Evolutionary conservation across 2,113 vertebrate species (phyloP).

Genomic region (Phaethornis superciliosus): DNA sequence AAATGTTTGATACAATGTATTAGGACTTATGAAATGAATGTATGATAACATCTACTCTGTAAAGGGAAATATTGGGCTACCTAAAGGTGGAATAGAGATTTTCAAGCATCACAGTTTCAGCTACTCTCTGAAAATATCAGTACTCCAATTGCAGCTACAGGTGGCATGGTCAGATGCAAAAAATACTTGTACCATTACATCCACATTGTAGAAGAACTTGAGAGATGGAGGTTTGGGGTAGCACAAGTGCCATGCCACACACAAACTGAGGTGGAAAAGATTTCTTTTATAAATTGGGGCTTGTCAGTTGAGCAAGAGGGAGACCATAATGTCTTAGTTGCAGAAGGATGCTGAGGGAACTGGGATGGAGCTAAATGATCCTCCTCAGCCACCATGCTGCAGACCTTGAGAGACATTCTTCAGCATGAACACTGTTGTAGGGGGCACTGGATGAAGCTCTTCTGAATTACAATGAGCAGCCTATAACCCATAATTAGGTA

Average conservation of each 20-base stretch:
- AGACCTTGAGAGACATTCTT: neutral
- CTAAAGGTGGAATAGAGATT: neutral
- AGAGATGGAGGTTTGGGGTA: neutral
- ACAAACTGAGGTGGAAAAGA: neutral
- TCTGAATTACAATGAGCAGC: neutral
- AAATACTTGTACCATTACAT: neutral
- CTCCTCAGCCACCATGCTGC: neutral
- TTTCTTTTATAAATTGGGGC: neutral
- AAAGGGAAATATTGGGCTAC: neutral
- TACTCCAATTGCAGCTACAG: neutral
- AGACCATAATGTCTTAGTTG: accelerated
- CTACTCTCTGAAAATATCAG: neutral
- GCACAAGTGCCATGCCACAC: neutral
- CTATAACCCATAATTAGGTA: neutral
- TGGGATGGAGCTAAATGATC: neutral
- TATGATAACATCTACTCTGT: neutral
- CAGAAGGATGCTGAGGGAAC: neutral
- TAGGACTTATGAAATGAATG: neutral
- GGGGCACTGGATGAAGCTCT: neutral
- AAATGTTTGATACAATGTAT: neutral
- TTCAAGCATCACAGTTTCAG: neutral
- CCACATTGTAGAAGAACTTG: neutral
- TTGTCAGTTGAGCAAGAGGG: neutral
- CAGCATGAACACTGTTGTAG: neutral
- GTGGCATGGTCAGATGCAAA: neutral